These are phyloP conservation scores for Scaptomyza montana DNA, from an alignment of 1,140 invertebrate genomes.

Conservation along the genomic window DNA sequence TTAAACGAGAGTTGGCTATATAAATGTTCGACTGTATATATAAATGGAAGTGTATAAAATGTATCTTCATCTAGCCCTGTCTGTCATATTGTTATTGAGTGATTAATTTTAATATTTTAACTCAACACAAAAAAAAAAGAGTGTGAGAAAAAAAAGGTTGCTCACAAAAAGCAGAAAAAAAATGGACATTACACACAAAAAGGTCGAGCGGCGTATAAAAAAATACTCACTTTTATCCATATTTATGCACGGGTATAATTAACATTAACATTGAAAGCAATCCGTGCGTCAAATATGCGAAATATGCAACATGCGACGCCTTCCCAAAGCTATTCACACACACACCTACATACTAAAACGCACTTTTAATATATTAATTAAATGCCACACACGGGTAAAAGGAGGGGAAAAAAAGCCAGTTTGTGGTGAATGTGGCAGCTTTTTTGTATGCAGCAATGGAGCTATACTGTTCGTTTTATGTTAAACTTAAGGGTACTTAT, in stretches of 20 bases:
- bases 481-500: neutral
- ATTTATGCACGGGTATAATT: slow-evolving; percentile 75
- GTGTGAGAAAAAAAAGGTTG: slow-evolving; percentile 16
- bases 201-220: slow-evolving; percentile 54
- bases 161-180: slow-evolving; percentile 8
- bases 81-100: slow-evolving; percentile 45
- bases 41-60: neutral
- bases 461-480: neutral
- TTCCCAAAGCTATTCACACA: slow-evolving; percentile 61
- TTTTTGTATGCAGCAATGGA: neutral
- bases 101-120: slow-evolving; percentile 81
- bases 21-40: neutral
- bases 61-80: neutral
- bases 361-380: slow-evolving; percentile 52
- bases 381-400: slow-evolving; percentile 44
- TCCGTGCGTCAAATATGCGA: slow-evolving; percentile 58
- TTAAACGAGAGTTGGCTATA: too few species aligned
- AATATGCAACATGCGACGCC: slow-evolving; percentile 57
- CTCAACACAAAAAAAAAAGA: slow-evolving; percentile 30
- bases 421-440: slow-evolving; percentile 15
- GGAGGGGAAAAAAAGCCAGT: neutral
- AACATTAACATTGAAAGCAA: slow-evolving; percentile 77
- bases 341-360: slow-evolving; percentile 21
- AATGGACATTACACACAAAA: slow-evolving; percentile 53
- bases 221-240: slow-evolving; percentile 60